phyloP scores from a whole-genome alignment of 2,888 invertebrate genomes.

The Drosophila maculinotata region DNA sequence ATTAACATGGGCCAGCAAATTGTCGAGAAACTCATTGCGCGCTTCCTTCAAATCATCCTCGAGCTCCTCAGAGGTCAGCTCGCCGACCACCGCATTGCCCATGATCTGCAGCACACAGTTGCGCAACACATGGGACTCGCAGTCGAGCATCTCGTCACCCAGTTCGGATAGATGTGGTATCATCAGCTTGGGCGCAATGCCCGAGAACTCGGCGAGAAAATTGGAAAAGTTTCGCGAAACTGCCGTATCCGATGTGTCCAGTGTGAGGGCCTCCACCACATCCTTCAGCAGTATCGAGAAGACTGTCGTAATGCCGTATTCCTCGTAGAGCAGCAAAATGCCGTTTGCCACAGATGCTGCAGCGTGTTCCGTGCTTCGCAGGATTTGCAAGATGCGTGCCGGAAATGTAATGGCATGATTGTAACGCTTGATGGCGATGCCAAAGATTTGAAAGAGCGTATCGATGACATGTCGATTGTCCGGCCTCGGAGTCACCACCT shows the following conservation, averaged over 20 bases:
- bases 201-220: conserved; percentile 83
- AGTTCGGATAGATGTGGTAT: conserved; percentile 84
- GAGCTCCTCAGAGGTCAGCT: conserved; percentile 90
- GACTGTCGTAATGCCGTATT: conserved; percentile 83
- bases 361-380: conserved; percentile 82
- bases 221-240: conserved; percentile 83
- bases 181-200: conserved; percentile 82
- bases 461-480: conserved; percentile 88
- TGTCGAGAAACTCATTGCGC: conserved; percentile 92
- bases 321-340: conserved; percentile 81
- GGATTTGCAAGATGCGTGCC: conserved; percentile 89
- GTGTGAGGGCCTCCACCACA: conserved; percentile 81
- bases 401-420: conserved; percentile 93
- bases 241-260: conserved; percentile 80
- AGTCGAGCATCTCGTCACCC: conserved; percentile 83
- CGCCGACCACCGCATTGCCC: conserved; percentile 90
- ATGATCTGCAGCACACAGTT: conserved; percentile 94
- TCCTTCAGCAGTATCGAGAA: conserved; percentile 84
- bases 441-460: conserved; percentile 92
- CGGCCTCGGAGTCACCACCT: conserved; percentile 85
- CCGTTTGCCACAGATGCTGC: conserved; percentile 82
- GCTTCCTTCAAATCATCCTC: conserved; percentile 88
- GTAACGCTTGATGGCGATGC: conserved; percentile 92
- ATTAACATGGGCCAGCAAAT: conserved; percentile 92
- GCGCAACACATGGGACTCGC: conserved; percentile 89